Percentiles rank a stretch among this genome's conserved stretches.
These are phyloP conservation scores for Hemicrepidius hirtus DNA, from an alignment of 2,888 invertebrate species.

Conservation along the genomic window DNA sequence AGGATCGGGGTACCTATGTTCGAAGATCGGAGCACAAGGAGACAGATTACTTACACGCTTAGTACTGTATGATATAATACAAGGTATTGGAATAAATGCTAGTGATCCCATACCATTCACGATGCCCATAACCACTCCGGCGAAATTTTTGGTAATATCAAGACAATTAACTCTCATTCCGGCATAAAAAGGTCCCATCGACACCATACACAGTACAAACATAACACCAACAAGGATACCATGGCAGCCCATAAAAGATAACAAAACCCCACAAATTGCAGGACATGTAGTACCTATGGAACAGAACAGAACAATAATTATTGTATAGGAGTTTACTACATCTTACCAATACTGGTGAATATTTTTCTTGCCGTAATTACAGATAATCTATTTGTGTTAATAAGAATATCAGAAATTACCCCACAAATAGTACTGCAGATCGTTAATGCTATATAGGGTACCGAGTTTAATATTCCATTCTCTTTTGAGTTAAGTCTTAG, in stretches of 20 bases:
- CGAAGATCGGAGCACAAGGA: no score
- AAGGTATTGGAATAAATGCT: constrained; percentile 78
- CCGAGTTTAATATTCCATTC: constrained; percentile 78
- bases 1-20: no score
- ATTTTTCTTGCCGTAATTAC: constrained; percentile 4
- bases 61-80: constrained; percentile 76
- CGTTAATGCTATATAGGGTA: constrained; percentile 83
- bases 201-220: constrained; percentile 77
- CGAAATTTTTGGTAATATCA: constrained; percentile 79
- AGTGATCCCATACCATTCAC: constrained; percentile 78
- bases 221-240: constrained; percentile 72
- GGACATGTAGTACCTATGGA: constrained; percentile 77
- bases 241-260: constrained; percentile 79
- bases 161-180: constrained; percentile 80
- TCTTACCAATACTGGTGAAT: constrained; percentile 27
- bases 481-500: constrained; percentile 79
- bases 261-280: constrained; percentile 77
- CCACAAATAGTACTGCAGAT: constrained; percentile 59
- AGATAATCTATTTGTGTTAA: neutral
- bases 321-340: neutral
- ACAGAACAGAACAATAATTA: neutral
- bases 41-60: constrained; percentile 78
- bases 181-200: constrained; percentile 82
- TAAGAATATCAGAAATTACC: constrained; percentile 1
- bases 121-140: constrained; percentile 79